Evolutionary conservation across 2,888 invertebrate genomes (phyloP), one percentile per base, ranked within the genome.

Genomic region (Lysandra bellargus): DNA sequence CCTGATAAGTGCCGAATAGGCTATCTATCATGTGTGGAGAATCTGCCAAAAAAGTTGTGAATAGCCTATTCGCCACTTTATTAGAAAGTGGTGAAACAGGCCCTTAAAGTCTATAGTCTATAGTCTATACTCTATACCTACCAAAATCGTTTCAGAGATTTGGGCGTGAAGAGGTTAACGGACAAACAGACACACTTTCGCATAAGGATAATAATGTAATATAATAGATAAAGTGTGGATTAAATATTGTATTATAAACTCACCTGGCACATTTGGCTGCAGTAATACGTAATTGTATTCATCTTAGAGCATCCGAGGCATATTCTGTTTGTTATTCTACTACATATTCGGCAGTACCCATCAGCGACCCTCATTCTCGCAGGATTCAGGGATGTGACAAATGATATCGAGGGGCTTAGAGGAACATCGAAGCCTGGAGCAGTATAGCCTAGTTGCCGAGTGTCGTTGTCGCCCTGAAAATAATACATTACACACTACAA

Each of bases 211-310:
- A 40, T 40, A 40, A 40, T 40, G 4, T 37, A 37, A 4, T 37
- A 37, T 37, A 37, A 4, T 3, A 37, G 2, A 37, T 3, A 4
- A 3, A 53, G 12, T 53, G 2, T 12, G 12, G 2, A 53, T 12
- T 53, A 53, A 23, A 23, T 23, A 23, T 23, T 23, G 0, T 23
- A 23, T 23, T 23, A 23, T 23, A 23, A 23, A 23, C 30, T 69
- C 14, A 69, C 69, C 69, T 69, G 69, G 69, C 69, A 69, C 14
- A 5, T 33, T 69, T 69, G 69, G 14, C 69, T 69, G 33, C 69
- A 69, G 23, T 69, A 69, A 14, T 69, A 69, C 33, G 69, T 69
- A 6, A 69, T 69, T 33, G 14, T 9, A 33, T 69, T 69, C 4
- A 33, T 69, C 33, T 69, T 69, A 17, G 69, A 33, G 23, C 69